Base-by-base conservation (phyloP, 2,797 vertebrate species). In the Xenops minutus region DNA sequence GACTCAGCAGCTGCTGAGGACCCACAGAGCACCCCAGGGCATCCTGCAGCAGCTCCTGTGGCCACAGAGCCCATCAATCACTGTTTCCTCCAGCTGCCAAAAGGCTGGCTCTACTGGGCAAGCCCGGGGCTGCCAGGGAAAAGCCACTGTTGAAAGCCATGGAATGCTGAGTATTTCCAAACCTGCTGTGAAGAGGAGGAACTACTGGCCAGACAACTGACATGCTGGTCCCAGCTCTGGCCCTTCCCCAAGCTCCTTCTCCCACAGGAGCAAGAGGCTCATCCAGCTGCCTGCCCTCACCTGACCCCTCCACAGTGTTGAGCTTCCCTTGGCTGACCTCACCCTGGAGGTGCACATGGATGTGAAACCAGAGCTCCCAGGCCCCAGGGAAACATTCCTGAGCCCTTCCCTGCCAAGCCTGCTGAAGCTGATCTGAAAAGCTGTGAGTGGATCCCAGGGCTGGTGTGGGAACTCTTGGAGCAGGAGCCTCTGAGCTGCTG, bases 201-300 rank as follows among this genome's bases (percentile, higher is more conserved):
- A 58, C 43, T 41, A 7, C 10, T 26, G 59, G 21, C 36, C 82
- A 74, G 39, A 49, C 29, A 34, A 3, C n/a, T 23, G 36, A 27
- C 39, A 24, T 19, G 39, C 12, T 29, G 18, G 18, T 58, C 64
- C 51, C 34, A 72, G 32, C 58, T 61, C 72, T 26, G 48, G 46
- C 34, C 37, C 30, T 71, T 87, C 34, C 85, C 37, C 41, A 43
- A 0, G 46, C 29, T 73, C 61, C 58, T 85, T 43, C 74, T 75
- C 75, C 58, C 58, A 13, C 0, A 0, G 62, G 34, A 76, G 13
- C 17, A 61, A n/a, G 29, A 64, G 59, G 17, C 36, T 4, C 43
- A 22, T 64, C 44, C 71, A 63, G 8, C 4, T 0, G 0, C 30
- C 30, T 0, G 1, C 32, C 36, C 63, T 56, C 16, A 0, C 14